Evolutionary conservation across 37 sponge, comb jelly and placozoan genomes (phyloP).

Genomic region (Theonella swinhoei): DNA sequence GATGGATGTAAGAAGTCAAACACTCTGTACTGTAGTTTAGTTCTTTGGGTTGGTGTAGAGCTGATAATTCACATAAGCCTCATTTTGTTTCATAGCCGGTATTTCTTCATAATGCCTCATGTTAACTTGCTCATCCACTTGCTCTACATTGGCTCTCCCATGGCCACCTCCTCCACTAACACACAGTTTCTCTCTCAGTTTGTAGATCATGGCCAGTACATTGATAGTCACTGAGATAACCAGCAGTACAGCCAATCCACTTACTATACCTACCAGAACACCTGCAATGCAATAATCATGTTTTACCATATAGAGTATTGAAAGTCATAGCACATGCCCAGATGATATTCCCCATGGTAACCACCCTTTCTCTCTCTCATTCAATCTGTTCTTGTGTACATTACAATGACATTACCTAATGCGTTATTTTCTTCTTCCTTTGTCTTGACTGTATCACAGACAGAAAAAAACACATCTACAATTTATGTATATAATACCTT

Average conservation of each 20-base stretch:
- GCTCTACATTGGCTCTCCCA: background rate
- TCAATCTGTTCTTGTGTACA: too few species aligned
- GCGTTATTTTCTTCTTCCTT: too few species aligned
- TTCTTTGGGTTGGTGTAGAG: background rate
- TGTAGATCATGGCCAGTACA: background rate
- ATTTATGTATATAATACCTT: too few species aligned
- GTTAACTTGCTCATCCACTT: background rate
- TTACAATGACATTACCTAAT: too few species aligned
- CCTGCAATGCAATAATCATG: background rate
- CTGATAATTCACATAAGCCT: background rate
- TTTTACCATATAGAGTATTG: background rate
- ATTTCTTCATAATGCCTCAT: background rate
- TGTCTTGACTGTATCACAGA: too few species aligned
- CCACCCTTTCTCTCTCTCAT: too few species aligned
- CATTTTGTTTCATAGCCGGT: background rate
- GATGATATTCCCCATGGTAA: too few species aligned
- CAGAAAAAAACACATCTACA: too few species aligned
- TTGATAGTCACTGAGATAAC: background rate
- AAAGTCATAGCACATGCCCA: background rate
- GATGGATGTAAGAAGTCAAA: too few species aligned
- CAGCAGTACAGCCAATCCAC: background rate
- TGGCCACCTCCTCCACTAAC: background rate
- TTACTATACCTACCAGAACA: background rate
- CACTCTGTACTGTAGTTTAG: too few species aligned
- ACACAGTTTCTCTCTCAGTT: background rate